Evolutionary conservation across 2,113 vertebrate species (phyloP).

Genomic region (Piaya cayana): DNA sequence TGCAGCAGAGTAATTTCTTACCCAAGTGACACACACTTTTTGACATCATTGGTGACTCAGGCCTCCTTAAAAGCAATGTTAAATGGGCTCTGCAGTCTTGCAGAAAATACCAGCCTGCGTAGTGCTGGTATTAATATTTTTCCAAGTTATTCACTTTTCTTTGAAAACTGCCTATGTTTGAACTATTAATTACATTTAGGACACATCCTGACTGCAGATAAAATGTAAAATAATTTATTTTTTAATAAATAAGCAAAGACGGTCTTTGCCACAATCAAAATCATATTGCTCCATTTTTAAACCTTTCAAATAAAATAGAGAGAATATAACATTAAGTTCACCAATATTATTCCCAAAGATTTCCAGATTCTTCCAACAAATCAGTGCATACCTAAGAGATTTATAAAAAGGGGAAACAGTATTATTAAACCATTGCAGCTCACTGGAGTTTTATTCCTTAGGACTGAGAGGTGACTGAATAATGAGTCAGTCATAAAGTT

Average conservation of each 20-base stretch:
- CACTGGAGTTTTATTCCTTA: not conserved
- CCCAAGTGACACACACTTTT: not conserved
- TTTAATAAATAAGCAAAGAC: too few species aligned
- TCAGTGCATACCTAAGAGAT: not conserved
- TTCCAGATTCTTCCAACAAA: conserved; percentile 2
- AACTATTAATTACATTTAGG: not conserved
- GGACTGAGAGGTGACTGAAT: conserved; percentile 32
- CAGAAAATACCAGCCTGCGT: not conserved
- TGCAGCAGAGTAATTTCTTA: not conserved
- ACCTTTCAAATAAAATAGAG: not conserved
- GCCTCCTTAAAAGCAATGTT: not conserved
- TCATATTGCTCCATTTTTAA: not conserved
- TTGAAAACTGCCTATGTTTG: not conserved
- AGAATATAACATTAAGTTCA: not conserved
- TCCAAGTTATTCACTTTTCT: not conserved
- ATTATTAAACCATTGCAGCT: not conserved
- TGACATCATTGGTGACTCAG: not conserved
- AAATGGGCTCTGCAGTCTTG: not conserved
- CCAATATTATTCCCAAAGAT: not conserved
- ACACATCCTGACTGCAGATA: not conserved
- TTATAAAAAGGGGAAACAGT: not conserved
- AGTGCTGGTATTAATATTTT: not conserved
- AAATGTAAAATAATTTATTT: not conserved
- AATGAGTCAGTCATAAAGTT: conserved; percentile 49
- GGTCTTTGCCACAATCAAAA: not conserved